A percentile compares a stretch with the other conserved stretches of the same genome.
These are phyloP conservation scores for Crepidodera aurea DNA, from an alignment of 2,888 invertebrate species.

Conservation along the genomic window DNA sequence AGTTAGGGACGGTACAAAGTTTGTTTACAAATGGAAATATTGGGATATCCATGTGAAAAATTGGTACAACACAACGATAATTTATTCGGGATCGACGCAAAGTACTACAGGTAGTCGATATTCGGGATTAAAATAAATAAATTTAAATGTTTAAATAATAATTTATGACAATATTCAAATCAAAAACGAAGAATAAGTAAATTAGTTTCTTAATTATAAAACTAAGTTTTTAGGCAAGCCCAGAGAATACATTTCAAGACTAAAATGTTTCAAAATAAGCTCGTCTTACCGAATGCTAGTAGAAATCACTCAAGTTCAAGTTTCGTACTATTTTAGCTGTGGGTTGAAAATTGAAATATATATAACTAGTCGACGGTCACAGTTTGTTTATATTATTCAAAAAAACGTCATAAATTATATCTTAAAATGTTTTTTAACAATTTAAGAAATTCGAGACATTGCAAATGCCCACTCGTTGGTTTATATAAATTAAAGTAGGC, in stretches of 20 bases:
- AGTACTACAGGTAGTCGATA: too few relatives aligned
- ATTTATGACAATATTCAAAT: too few relatives aligned
- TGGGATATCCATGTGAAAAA: too few relatives aligned
- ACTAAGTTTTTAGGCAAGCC: too few relatives aligned
- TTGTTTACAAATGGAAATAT: neutral
- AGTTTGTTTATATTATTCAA: neutral
- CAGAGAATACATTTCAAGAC: neutral
- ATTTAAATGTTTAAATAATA: too few relatives aligned
- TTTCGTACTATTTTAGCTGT: neutral
- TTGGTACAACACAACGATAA: too few relatives aligned
- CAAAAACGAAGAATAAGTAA: too few relatives aligned
- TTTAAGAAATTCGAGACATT: neutral
- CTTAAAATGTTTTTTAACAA: neutral
- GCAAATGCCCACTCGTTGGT: neutral
- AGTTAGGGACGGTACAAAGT: neutral
- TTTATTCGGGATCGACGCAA: too few relatives aligned
- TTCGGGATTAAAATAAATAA: too few relatives aligned
- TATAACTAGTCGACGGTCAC: neutral
- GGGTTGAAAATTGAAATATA: neutral
- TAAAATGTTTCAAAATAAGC: neutral
- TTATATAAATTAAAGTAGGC: neutral
- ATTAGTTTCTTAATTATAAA: too few relatives aligned
- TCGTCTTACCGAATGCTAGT: neutral
- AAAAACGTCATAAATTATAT: neutral
- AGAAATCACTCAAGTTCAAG: slow-evolving; percentile 4